Percentiles rank a stretch among this genome's conserved stretches.
Conservation (phyloP, 2,113 vertebrate genomes). For the Setophaga kirtlandii region DNA sequence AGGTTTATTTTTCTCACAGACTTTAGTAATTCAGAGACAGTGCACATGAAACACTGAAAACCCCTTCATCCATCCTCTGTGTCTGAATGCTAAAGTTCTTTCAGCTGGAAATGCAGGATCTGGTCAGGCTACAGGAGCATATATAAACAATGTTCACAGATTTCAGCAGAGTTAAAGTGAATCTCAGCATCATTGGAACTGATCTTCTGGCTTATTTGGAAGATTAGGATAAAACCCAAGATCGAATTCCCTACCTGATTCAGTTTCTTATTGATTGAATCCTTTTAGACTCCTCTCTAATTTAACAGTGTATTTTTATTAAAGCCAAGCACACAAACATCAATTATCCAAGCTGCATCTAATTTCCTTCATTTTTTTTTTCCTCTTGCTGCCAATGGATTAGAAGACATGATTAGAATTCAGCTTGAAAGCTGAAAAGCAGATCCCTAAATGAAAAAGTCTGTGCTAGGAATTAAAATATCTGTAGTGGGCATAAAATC, state of each 20-base stretch:
- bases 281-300: conserved; percentile 73
- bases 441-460: conserved; percentile 70
- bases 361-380: conserved; percentile 71
- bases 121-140: not conserved
- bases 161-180: conserved; percentile 32
- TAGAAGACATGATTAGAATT: conserved; percentile 78
- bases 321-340: conserved; percentile 72
- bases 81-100: conserved; percentile 21
- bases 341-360: conserved; percentile 77
- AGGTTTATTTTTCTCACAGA: not conserved
- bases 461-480: conserved; percentile 71
- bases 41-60: conserved; percentile 19
- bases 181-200: conserved; percentile 17
- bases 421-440: conserved; percentile 72
- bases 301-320: conserved; percentile 78
- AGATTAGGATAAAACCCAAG: conserved; percentile 67
- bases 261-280: conserved; percentile 74
- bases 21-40: not conserved
- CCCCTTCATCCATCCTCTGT: conserved; percentile 17
- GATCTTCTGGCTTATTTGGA: conserved; percentile 61
- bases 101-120: conserved; percentile 39
- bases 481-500: conserved; percentile 60
- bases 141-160: conserved; percentile 9
- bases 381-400: conserved; percentile 69
- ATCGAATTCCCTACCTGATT: conserved; percentile 74